Conservation (phyloP, 2,888 invertebrate genomes). For the Mycalesis mineus region DNA sequence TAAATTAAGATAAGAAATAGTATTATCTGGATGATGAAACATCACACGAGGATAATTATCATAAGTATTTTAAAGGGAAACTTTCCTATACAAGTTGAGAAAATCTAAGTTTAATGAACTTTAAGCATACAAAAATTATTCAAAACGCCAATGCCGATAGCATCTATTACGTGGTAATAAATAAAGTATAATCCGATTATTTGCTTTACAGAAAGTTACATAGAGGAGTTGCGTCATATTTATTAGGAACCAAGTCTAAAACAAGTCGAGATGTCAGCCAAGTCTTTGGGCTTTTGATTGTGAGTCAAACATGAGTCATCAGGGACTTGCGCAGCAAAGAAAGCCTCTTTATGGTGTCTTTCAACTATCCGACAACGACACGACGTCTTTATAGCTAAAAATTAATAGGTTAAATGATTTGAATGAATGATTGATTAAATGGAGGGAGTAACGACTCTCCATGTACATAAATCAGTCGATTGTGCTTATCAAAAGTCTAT, state of each 20-base stretch:
- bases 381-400: neutral
- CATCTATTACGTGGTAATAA: constrained; percentile 3
- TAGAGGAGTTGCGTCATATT: constrained; percentile 9
- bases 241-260: constrained; percentile 19
- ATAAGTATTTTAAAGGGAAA: neutral
- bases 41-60: neutral
- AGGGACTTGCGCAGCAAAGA: constrained; percentile 48
- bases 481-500: too few relatives aligned
- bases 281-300: constrained; percentile 37
- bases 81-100: neutral
- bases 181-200: constrained; percentile 8
- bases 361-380: neutral
- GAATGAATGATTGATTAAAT: too few relatives aligned
- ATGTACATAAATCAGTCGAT: too few relatives aligned
- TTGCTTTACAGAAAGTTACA: neutral
- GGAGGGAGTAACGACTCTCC: too few relatives aligned
- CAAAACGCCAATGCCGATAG: neutral
- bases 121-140: neutral
- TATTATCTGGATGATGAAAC: neutral
- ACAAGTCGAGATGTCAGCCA: constrained; percentile 20
- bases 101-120: neutral
- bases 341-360: constrained; percentile 38
- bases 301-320: constrained; percentile 68
- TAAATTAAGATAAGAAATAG: constrained; percentile 9
- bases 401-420: too few relatives aligned